Evolutionary conservation across 2,888 invertebrate genomes (phyloP), one percentile per base, ranked within the genome.

Genomic region (Polyommatus iphigenia): DNA sequence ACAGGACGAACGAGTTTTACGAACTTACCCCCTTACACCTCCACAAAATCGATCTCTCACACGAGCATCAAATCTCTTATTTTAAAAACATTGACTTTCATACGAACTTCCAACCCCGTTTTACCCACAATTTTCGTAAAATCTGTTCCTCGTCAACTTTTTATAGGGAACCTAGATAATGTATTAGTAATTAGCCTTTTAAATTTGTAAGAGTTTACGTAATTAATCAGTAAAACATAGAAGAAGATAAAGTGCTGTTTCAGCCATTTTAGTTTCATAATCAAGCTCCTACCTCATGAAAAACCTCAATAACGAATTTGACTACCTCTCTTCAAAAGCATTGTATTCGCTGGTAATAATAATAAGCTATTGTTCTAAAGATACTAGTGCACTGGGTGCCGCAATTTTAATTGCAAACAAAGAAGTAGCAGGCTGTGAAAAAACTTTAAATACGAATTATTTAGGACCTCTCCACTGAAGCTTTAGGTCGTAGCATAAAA

Each of bases 281-380:
- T 62, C 20, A 62, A 62, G 20, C 62, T 62, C 10, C 8, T 8
- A 59, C 20, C 20, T 59, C 10, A 29, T 67, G 29, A 67, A 29
- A 50, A 15, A 29, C 67, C 5, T 67, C 29, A 67, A 67, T 67
- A 32, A 15, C 29, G 29, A 29, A 67, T 67, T 29, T 67, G 32
- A 67, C 67, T 67, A 15, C 18, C 15, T 29, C 67, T 67, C 24
- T 67, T 32, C 15, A 67, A 67, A 32, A 67, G 67, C 15, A 67
- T 67, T 67, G 67, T 67, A 29, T 29, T 67, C 62, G 13, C 62
- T 32, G 18, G 29, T 29, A 67, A 67, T 67, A 67, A 62, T 62
- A 67, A 67, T 67, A 67, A 67, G 67, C 67, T 67, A 67, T 67
- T 67, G 67, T 67, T 67, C 67, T 67, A 67, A 67, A 67, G 29